Evolutionary conservation across 1,140 invertebrate species (phyloP).

Genomic region (Eulimnadia texana): DNA sequence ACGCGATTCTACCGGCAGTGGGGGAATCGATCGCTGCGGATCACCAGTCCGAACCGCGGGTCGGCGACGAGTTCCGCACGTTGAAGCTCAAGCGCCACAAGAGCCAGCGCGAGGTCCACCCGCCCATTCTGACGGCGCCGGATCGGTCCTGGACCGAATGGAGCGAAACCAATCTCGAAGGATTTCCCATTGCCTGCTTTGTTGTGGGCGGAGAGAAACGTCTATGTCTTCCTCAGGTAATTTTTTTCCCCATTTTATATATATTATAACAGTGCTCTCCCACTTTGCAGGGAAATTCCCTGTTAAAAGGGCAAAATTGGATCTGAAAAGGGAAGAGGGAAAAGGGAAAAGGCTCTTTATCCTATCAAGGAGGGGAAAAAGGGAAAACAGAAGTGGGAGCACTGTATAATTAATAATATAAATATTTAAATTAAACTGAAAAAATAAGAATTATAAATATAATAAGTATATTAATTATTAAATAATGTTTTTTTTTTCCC

Average conservation of each 20-base stretch:
- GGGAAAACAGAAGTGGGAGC: no score
- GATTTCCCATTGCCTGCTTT: constrained; percentile 86
- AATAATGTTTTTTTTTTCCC: neutral
- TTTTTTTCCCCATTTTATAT: neutral
- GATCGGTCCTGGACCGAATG: constrained; percentile 55
- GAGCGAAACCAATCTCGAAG: constrained; percentile 78
- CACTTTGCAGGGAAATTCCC: no score
- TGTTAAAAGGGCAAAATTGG: no score
- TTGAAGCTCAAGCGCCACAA: neutral
- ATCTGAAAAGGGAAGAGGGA: no score
- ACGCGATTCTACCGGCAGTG: constrained; percentile 36
- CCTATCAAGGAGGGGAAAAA: no score
- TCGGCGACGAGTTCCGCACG: neutral
- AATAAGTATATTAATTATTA: no score
- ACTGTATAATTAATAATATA: no score
- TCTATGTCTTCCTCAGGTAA: constrained; percentile 82
- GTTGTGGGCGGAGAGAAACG: constrained; percentile 86
- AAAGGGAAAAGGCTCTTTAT: no score
- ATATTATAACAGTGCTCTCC: no score
- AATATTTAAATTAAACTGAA: no score
- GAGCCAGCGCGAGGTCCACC: neutral
- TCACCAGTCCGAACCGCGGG: neutral
- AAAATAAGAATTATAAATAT: no score
- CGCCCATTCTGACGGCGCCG: constrained; percentile 58
- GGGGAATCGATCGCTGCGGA: neutral